Evolutionary conservation across 1,140 invertebrate species (phyloP), one percentile per base, ranked within the genome.

Genomic region (Chymomyza costata): DNA sequence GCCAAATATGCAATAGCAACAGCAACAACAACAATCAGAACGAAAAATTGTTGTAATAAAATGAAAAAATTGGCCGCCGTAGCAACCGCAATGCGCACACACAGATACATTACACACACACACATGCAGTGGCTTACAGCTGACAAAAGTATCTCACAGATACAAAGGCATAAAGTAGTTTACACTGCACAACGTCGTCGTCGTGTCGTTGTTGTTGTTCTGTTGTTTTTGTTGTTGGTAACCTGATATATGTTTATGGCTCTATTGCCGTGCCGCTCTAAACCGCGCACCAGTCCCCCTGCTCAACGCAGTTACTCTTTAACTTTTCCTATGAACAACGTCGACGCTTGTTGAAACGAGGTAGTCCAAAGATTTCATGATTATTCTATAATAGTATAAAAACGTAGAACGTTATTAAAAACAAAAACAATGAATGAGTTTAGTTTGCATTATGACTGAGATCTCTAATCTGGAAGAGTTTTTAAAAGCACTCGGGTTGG

Each of bases 241-340:
- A 76, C 73, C 59, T 51, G 70, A 76, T 76, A 76, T 78, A 76
- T 76, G 70, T 76, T 76, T 76, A 76, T 76, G 70, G 70, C 71
- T n/a, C n/a, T 76, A 73, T 71, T 73, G 71, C 71, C 71, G 76
- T 71, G 46, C 58, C 64, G n/a, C n/a, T n/a, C n/a, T n/a, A n/a
- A n/a, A n/a, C n/a, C n/a, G 39, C 32, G 53, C 63, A 10, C 19
- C 45, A 54, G 34, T 25, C 8, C 21, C 15, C 5, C 51, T 69
- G 54, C 55, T 65, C 52, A 41, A 53, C 68, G 66, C 66, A 63
- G 70, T 73, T 76, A 76, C 71, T n/a, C n/a, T 76, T 76, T 76
- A 76, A 76, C 70, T 78, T 76, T 76, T 71, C 64, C 45, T 57
- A 57, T 70, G n/a, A n/a, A n/a, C n/a, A n/a, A n/a, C n/a, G n/a